These are phyloP conservation scores for Drosophila bifasciata DNA, from an alignment of 1,140 invertebrate species.

Conservation along the genomic window DNA sequence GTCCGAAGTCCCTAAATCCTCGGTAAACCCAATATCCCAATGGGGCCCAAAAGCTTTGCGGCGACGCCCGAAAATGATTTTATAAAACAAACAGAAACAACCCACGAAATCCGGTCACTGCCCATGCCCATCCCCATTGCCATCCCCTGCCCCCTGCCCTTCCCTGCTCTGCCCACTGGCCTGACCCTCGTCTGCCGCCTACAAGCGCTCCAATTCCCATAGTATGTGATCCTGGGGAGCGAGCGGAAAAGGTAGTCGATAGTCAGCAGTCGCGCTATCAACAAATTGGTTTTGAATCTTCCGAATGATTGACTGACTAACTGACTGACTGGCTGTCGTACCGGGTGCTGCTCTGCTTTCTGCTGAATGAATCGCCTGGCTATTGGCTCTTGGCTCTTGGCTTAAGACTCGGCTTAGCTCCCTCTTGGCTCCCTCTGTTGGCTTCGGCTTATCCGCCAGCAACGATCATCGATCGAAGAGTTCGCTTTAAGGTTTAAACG, in stretches of 20 bases:
- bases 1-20: constrained; percentile 14
- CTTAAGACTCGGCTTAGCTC: constrained; percentile 2
- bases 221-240: constrained; percentile 10
- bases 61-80: constrained; percentile 67
- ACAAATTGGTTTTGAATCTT: constrained; percentile 80
- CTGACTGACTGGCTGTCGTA: background rate
- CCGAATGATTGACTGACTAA: constrained; percentile 70
- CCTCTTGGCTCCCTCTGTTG: constrained; percentile 12
- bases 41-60: constrained; percentile 19
- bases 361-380: constrained; percentile 54
- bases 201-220: constrained; percentile 60
- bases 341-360: constrained; percentile 25
- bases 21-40: too few relatives aligned
- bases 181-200: constrained; percentile 25
- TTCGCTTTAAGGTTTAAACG: constrained; percentile 74
- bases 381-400: too few relatives aligned
- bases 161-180: too few relatives aligned
- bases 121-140: constrained; percentile 32
- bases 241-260: constrained; percentile 48
- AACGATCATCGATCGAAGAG: constrained; percentile 71
- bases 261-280: constrained; percentile 69
- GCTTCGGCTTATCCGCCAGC: constrained; percentile 58
- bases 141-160: too few relatives aligned
- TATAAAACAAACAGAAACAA: constrained; percentile 72
- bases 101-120: constrained; percentile 62